Conservation (phyloP, 2,888 invertebrate species). For the Fragum fragum region DNA sequence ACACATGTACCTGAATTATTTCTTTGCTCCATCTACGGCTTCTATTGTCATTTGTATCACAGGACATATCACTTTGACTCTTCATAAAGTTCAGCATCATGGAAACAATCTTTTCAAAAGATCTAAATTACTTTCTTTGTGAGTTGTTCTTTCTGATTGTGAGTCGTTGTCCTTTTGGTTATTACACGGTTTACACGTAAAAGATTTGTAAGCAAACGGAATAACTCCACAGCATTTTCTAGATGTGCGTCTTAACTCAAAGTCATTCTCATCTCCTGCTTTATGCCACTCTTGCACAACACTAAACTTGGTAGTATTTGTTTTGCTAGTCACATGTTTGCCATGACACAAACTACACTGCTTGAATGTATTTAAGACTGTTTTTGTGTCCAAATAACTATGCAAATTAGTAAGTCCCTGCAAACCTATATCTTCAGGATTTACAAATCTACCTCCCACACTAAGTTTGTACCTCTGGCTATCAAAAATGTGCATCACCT, state of each 20-base stretch:
- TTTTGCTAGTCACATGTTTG: slow-evolving; percentile 7
- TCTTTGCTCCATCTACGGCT: slow-evolving; percentile 40
- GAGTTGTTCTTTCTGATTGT: background rate
- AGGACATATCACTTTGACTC: slow-evolving; percentile 38
- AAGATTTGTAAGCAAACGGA: background rate
- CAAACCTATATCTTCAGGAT: slow-evolving; percentile 22
- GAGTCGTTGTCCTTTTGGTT: background rate
- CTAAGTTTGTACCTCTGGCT: slow-evolving; percentile 6
- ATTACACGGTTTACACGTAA: slow-evolving; percentile 9
- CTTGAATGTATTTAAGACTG: slow-evolving; percentile 27
- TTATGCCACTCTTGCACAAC: slow-evolving; percentile 34
- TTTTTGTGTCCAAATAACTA: background rate
- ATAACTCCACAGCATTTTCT: slow-evolving; percentile 23
- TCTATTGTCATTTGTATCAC: slow-evolving; percentile 31
- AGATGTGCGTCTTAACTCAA: slow-evolving; percentile 3
- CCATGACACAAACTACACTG: slow-evolving; percentile 26
- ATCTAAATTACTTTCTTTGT: slow-evolving; percentile 4
- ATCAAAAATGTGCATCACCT: slow-evolving; percentile 7
- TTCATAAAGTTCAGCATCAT: slow-evolving; percentile 16
- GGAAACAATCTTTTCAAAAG: slow-evolving; percentile 35
- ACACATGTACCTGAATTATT: slow-evolving; percentile 32
- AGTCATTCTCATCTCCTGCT: slow-evolving; percentile 24
- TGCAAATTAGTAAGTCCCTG: slow-evolving; percentile 6
- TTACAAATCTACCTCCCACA: slow-evolving; percentile 26
- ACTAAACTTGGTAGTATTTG: slow-evolving; percentile 17